Evolutionary conservation across 2,113 vertebrate genomes (phyloP).

Genomic region (Amphiprion ocellaris): DNA sequence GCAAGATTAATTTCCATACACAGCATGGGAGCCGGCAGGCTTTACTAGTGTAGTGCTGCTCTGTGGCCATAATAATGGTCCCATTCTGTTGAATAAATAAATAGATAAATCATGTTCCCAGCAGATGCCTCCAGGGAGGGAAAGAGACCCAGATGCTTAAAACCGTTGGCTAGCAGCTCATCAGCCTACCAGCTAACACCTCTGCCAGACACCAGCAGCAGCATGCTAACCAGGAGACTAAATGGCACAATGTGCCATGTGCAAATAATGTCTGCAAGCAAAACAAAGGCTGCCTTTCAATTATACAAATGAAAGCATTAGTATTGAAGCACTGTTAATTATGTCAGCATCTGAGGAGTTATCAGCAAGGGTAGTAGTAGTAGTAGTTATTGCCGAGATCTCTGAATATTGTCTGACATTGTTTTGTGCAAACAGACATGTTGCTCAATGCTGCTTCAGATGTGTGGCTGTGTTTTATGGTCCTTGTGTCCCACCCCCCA

Average conservation of each 20-base stretch:
- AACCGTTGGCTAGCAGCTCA: slow-evolving; percentile 48
- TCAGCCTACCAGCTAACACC: slow-evolving; percentile 48
- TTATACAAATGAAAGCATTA: slow-evolving; percentile 1
- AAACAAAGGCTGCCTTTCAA: background rate
- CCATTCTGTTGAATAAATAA: slow-evolving; percentile 77
- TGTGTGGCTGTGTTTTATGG: no score
- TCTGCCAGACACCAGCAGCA: slow-evolving; percentile 26
- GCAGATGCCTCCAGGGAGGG: slow-evolving; percentile 62
- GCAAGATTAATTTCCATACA: slow-evolving; percentile 73
- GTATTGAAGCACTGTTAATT: slow-evolving; percentile 1
- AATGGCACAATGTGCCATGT: background rate
- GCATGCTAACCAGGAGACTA: slow-evolving; percentile 8
- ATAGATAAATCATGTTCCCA: slow-evolving; percentile 67
- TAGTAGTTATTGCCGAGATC: no score
- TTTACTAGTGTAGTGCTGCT: slow-evolving; percentile 21
- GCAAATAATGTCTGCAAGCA: slow-evolving; percentile 17
- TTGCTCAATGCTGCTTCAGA: no score
- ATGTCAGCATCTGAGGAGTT: background rate
- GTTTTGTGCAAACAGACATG: no score
- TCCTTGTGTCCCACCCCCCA: no score
- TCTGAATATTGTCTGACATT: no score
- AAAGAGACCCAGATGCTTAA: slow-evolving; percentile 60
- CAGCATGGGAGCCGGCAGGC: slow-evolving; percentile 63
- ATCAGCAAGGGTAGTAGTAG: background rate
- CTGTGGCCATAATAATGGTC: slow-evolving; percentile 69